Conservation (phyloP, 2,113 vertebrate species). For the Nicator chloris region DNA sequence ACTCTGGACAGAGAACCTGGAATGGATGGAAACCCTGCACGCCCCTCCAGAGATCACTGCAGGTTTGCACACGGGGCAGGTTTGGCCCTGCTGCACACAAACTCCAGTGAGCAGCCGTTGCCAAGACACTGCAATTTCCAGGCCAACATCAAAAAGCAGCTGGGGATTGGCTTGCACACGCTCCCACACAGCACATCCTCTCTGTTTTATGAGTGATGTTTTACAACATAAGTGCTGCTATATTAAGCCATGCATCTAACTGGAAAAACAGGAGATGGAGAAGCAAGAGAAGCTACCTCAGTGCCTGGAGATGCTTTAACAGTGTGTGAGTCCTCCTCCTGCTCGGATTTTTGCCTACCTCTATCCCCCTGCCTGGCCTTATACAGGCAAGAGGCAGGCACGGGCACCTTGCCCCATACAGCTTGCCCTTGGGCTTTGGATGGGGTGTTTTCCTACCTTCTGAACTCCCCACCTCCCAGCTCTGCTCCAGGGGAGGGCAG, state of each 20-base stretch:
- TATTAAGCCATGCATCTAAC: slow-evolving; percentile 42
- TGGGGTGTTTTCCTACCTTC: neutral
- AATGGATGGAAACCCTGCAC: neutral
- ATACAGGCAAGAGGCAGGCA: neutral
- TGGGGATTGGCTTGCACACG: slow-evolving; percentile 2
- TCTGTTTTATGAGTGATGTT: slow-evolving; percentile 38
- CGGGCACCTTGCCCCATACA: neutral
- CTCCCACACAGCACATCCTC: slow-evolving; percentile 60
- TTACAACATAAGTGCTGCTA: slow-evolving; percentile 51
- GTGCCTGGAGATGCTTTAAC: neutral
- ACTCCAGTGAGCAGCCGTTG: neutral
- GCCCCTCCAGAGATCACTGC: neutral
- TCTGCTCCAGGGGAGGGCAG: neutral
- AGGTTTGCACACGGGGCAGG: neutral
- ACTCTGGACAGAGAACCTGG: neutral
- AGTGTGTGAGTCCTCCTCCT: neutral
- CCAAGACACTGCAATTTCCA: slow-evolving; percentile 36
- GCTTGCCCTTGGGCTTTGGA: neutral
- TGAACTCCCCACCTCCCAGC: neutral
- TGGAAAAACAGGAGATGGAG: slow-evolving; percentile 43
- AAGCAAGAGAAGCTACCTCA: neutral
- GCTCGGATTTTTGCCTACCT: neutral
- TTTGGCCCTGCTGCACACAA: neutral
- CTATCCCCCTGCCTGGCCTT: neutral
- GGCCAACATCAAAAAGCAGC: slow-evolving; percentile 49